Base-by-base conservation (phyloP, 1,140 invertebrate species). In the Lepidurus arcticus region DNA sequence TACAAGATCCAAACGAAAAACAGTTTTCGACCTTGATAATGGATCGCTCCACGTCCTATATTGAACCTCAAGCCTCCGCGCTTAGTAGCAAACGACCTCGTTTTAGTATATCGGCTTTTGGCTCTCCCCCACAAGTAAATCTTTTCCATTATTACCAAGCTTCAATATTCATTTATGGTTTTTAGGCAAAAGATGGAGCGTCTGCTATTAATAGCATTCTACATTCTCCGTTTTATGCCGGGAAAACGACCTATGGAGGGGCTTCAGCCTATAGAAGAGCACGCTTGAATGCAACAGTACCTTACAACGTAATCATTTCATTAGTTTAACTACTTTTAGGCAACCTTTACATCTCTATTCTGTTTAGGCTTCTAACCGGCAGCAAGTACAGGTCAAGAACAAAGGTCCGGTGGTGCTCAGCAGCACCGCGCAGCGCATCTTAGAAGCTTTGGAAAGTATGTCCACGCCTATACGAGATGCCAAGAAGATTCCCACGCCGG, bases 191-290 rank as follows among this genome's bases (percentile, higher is more conserved):
- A 26, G 42, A 73, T 42, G n/a, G 73, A 24, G 45, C 21, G 6
- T 74, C 45, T 26, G 9, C 53, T 7, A 78, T 44, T 13, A 73
- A 34, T 1, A 74, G 73, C 47, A 84, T 86, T 73, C 81, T 88
- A 53, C 87, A 86, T 75, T 91, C 93, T 11, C 91, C 93, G 44
- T 95, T 94, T 84, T 95, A 95, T 83, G 87, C 87, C 80, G 93
- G 92, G n/a, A 89, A 88, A 80, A 94, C 91, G 3, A 90, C 88
- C 73, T 95, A 91, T 85, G 93, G 94, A 42, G 93, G 93, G 73
- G 89, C 91, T 47, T 89, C 92, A 65, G 88, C 90, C 2, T 88
- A 90, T 76, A 80, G 84, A 76, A 84, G 81, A 76, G 81, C 78
- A 16, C 82, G 81, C 73, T 78, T 81, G 6, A 82, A 80, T 78